Evolutionary conservation across 1,140 invertebrate species (phyloP).

Genomic region (Drosophila parabipectinata): DNA sequence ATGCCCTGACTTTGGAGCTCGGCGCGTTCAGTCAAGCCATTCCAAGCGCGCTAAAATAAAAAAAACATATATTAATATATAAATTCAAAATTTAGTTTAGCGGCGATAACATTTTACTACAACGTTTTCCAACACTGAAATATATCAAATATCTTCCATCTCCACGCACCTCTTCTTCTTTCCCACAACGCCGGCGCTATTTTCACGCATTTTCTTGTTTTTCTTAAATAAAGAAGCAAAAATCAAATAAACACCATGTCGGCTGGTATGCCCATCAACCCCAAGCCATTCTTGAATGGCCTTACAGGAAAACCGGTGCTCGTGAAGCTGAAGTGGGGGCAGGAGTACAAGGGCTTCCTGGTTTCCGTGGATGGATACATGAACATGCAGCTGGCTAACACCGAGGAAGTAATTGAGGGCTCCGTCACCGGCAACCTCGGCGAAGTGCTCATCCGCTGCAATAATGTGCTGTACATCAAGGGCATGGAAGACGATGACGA

Average conservation of each 20-base stretch:
- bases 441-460: conserved; percentile 98
- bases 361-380: conserved; percentile 99
- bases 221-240: conserved; percentile 20
- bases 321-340: conserved; percentile 99
- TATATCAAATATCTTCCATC: conserved; percentile 7
- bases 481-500: conserved; percentile 99
- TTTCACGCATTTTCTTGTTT: conserved; percentile 32
- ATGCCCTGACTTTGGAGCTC: conserved; percentile 66
- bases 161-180: conserved; percentile 38
- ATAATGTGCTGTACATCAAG: conserved; percentile 98
- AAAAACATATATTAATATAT: not conserved
- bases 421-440: conserved; percentile 96
- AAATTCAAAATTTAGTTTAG: not conserved
- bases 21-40: conserved; percentile 79
- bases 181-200: conserved; percentile 56
- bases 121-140: conserved; percentile 1
- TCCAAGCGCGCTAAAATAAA: conserved; percentile 83
- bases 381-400: conserved; percentile 99
- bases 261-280: conserved; percentile 98
- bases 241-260: conserved; percentile 85
- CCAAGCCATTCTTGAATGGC: conserved; percentile 99
- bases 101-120: not conserved
- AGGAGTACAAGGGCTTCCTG: conserved; percentile 99
- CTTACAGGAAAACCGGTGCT: conserved; percentile 98
- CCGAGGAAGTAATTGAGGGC: conserved; percentile 99